Evolutionary conservation across 1,140 invertebrate genomes (phyloP).

Genomic region (Magallana ariakensis): DNA sequence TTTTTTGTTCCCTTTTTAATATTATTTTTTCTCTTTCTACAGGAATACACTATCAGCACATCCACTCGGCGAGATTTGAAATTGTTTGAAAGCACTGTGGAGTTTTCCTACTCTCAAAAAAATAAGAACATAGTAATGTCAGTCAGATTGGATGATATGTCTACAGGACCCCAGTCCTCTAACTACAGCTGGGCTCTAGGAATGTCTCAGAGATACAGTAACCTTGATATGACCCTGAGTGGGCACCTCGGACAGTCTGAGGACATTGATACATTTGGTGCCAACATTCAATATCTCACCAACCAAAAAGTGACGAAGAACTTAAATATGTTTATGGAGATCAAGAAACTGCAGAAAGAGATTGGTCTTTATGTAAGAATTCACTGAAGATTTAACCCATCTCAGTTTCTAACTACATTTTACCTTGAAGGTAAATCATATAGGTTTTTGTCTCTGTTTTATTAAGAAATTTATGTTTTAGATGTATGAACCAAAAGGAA

Average conservation of each 20-base stretch:
- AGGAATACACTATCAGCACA: constrained; percentile 59
- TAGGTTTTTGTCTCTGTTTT: no score
- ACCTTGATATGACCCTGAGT: constrained; percentile 45
- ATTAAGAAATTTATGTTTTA: neutral
- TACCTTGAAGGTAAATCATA: no score
- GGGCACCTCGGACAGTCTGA: constrained; percentile 27
- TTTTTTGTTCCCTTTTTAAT: neutral
- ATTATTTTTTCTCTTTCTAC: neutral
- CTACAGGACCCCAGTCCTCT: constrained; percentile 40
- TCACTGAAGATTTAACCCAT: neutral
- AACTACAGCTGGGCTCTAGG: constrained; percentile 49
- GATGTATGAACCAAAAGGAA: constrained; percentile 38
- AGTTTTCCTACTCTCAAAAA: constrained; percentile 76
- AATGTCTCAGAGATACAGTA: constrained; percentile 43
- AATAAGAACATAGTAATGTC: constrained; percentile 71
- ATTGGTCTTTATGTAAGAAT: constrained; percentile 52
- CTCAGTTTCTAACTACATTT: neutral
- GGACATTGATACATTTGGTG: constrained; percentile 33
- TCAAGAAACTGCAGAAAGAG: constrained; percentile 51
- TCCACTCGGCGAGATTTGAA: neutral
- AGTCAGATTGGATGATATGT: constrained; percentile 65
- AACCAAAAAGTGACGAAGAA: constrained; percentile 48
- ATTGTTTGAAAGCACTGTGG: constrained; percentile 44
- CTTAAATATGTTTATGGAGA: constrained; percentile 45
- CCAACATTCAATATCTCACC: constrained; percentile 46